Conservation (phyloP, 2,888 invertebrate species). For the Sarcophaga rosellei region DNA sequence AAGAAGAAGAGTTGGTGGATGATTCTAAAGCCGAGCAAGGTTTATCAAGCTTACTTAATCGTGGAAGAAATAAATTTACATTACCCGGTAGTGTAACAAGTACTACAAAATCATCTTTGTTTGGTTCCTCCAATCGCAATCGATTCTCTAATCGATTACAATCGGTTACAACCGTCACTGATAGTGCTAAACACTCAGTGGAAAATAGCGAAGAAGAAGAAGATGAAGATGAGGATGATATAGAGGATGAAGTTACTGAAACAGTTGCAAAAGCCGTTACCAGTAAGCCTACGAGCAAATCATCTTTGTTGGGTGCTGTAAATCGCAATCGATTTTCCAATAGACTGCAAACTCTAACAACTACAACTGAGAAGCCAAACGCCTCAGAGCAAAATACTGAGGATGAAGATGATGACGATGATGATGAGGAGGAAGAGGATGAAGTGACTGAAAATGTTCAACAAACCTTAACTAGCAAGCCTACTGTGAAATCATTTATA, state of each 20-base stretch:
- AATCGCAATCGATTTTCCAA: conserved; percentile 40
- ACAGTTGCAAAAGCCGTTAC: neutral
- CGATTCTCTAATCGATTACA: conserved; percentile 2
- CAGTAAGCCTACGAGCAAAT: too few species aligned
- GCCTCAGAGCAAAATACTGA: conserved; percentile 31
- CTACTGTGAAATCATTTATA: too few species aligned
- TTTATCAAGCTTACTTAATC: neutral
- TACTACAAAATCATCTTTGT: conserved; percentile 38
- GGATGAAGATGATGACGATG: conserved; percentile 38
- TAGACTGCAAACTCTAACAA: conserved; percentile 32
- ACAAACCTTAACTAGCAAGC: neutral
- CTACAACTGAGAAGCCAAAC: conserved; percentile 31
- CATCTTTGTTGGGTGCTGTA: too few species aligned
- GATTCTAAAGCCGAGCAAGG: neutral
- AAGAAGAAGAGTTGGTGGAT: conserved; percentile 19
- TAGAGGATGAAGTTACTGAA: conserved; percentile 24
- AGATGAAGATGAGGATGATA: conserved; percentile 26
- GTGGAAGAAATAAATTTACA: conserved; percentile 40
- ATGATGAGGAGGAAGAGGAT: conserved; percentile 30
- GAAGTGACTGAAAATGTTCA: conserved; percentile 12
- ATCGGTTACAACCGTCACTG: neutral
- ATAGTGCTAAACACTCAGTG: neutral
- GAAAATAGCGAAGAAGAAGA: conserved; percentile 56
- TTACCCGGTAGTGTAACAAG: neutral
- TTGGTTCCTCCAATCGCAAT: conserved; percentile 58